These are phyloP conservation scores for Chrosomus eos DNA, from an alignment of 2,797 vertebrate genomes.

Conservation along the genomic window DNA sequence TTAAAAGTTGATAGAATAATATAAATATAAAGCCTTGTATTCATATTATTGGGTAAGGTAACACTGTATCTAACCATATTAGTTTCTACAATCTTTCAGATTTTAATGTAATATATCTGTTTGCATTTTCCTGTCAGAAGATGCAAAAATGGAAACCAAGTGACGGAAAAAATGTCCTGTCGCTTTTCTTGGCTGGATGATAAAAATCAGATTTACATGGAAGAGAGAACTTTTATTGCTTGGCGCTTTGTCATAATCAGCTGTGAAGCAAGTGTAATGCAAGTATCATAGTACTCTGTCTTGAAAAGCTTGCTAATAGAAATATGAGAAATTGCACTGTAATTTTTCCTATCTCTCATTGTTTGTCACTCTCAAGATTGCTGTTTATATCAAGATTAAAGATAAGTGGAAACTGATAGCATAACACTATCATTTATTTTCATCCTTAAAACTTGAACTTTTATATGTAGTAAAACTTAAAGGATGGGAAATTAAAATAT, in stretches of 20 bases:
- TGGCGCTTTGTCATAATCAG: not conserved
- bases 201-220: not conserved
- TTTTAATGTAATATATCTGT: too few relatives aligned
- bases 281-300: not conserved
- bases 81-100: too few relatives aligned
- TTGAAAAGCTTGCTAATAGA: slow-evolving; percentile 9
- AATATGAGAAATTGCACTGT: not conserved
- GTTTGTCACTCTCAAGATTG: not conserved
- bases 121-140: not conserved
- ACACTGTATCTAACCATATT: too few relatives aligned
- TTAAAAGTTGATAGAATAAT: not conserved
- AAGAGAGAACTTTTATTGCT: slow-evolving; percentile 5
- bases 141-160: not conserved
- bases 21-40: not conserved
- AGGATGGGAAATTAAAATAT: not conserved
- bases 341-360: not conserved
- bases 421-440: not conserved
- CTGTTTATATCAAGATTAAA: not conserved
- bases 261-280: not conserved
- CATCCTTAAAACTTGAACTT: not conserved
- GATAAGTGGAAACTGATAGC: not conserved
- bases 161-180: not conserved
- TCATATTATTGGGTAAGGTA: too few relatives aligned
- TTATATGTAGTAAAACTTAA: not conserved
- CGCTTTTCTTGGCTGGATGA: not conserved